A percentile compares a stretch with the other conserved stretches of the same genome.
Conservation (phyloP, 2,797 vertebrate species). For the Hydrocynus forskahlii region DNA sequence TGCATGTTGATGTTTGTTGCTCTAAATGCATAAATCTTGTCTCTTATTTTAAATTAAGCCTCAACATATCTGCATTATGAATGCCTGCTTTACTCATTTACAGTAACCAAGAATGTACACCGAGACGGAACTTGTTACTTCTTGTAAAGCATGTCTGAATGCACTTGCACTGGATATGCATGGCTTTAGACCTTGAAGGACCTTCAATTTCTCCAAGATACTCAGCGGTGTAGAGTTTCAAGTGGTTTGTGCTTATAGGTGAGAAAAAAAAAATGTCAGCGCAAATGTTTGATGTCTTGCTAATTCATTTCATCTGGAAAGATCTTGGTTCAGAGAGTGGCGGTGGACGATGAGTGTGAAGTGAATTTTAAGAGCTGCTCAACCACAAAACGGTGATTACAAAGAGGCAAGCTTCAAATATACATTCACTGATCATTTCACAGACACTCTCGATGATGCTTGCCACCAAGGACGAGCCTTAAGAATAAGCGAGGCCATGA, state of each 20-base stretch:
- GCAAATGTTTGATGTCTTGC: slow-evolving; percentile 39
- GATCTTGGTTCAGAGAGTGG: slow-evolving; percentile 30
- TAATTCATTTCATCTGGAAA: slow-evolving; percentile 48
- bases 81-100: slow-evolving; percentile 54
- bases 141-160: slow-evolving; percentile 62
- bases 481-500: slow-evolving; percentile 26
- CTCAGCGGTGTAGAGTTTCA: slow-evolving; percentile 29
- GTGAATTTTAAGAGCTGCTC: slow-evolving; percentile 39
- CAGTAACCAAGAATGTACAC: slow-evolving; percentile 54
- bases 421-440: slow-evolving; percentile 27
- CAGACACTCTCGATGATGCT: slow-evolving; percentile 38
- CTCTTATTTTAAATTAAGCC: slow-evolving; percentile 73
- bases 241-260: slow-evolving; percentile 27
- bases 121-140: slow-evolving; percentile 46
- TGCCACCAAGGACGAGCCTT: slow-evolving; percentile 19
- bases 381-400: slow-evolving; percentile 20
- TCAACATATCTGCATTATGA: slow-evolving; percentile 64
- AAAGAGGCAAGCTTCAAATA: slow-evolving; percentile 42
- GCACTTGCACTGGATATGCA: slow-evolving; percentile 18
- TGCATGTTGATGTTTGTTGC: slow-evolving; percentile 70
- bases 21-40: slow-evolving; percentile 73
- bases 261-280: slow-evolving; percentile 35
- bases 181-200: slow-evolving; percentile 33
- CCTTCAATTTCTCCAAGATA: slow-evolving; percentile 20
- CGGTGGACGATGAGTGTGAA: slow-evolving; percentile 34